Evolutionary conservation across 2,888 invertebrate genomes (phyloP).

Genomic region (Achlya flavicornis): DNA sequence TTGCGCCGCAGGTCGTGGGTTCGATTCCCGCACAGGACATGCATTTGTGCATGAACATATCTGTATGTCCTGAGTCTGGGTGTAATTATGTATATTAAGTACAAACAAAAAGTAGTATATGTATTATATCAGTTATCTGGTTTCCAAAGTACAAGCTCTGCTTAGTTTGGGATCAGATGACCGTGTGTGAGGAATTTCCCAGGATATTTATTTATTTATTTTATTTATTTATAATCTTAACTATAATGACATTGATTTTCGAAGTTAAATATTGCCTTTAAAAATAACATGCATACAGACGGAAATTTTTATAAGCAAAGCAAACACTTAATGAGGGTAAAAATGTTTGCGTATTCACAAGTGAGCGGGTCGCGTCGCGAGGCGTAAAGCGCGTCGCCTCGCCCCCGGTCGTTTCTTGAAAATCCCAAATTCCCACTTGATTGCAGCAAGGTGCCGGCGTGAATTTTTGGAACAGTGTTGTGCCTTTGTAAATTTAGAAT

Average conservation of each 20-base stretch:
- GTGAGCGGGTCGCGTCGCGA: slow-evolving; percentile 36
- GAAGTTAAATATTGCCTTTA: slow-evolving; percentile 4
- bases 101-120: no score
- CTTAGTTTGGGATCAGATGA: no score
- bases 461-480: slow-evolving; percentile 25
- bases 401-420: slow-evolving; percentile 36
- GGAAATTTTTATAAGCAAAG: slow-evolving; percentile 68
- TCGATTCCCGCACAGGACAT: no score
- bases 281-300: slow-evolving; percentile 43
- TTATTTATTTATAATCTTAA: no score
- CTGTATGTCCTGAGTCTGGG: no score
- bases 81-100: no score
- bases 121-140: no score
- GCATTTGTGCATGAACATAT: no score
- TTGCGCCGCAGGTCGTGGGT: no score
- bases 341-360: slow-evolving; percentile 74
- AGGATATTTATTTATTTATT: no score
- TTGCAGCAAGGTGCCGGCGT: slow-evolving; percentile 32
- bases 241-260: slow-evolving; percentile 30
- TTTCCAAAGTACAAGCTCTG: no score
- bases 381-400: slow-evolving; percentile 6
- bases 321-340: slow-evolving; percentile 77
- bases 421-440: slow-evolving; percentile 38
- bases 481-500: slow-evolving; percentile 22
- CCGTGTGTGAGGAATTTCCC: no score